A percentile compares a stretch with the other conserved stretches of the same genome.
These are phyloP conservation scores for Eurypyga helias DNA, from an alignment of 2,113 vertebrate genomes.

Conservation along the genomic window DNA sequence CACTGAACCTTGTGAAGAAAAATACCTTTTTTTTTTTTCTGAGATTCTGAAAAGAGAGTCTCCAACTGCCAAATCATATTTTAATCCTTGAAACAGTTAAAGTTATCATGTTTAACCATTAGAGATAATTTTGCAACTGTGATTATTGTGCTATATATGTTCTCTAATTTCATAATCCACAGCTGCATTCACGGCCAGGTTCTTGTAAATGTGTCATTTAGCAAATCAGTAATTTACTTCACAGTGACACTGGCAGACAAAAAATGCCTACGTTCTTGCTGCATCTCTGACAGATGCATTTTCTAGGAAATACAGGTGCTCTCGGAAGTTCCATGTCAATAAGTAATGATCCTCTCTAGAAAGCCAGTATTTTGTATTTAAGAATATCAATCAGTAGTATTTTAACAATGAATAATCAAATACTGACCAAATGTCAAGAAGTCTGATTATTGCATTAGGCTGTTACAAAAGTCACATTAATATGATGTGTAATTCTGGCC, in stretches of 20 bases:
- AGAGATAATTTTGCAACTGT: background rate
- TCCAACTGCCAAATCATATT: background rate
- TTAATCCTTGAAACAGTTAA: background rate
- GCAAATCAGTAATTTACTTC: slow-evolving; percentile 4
- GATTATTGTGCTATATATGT: background rate
- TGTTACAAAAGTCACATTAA: background rate
- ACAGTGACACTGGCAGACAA: background rate
- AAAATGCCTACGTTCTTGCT: background rate
- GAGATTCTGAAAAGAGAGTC: background rate
- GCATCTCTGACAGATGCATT: background rate
- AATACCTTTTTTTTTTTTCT: background rate
- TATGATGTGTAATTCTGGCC: background rate
- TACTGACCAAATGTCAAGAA: background rate
- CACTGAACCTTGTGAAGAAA: background rate
- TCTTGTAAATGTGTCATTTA: slow-evolving; percentile 31
- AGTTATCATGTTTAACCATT: background rate
- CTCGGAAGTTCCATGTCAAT: background rate
- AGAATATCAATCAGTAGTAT: background rate
- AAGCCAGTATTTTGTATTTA: background rate
- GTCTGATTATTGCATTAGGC: background rate
- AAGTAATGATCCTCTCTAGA: background rate
- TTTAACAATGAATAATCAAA: background rate
- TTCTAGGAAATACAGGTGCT: background rate
- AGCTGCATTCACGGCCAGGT: background rate
- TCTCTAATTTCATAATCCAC: background rate